Percentiles rank a stretch among this genome's conserved stretches.
phyloP scores from a whole-genome alignment of 2,888 invertebrate species.

The Lasioglossum oenotherae region DNA sequence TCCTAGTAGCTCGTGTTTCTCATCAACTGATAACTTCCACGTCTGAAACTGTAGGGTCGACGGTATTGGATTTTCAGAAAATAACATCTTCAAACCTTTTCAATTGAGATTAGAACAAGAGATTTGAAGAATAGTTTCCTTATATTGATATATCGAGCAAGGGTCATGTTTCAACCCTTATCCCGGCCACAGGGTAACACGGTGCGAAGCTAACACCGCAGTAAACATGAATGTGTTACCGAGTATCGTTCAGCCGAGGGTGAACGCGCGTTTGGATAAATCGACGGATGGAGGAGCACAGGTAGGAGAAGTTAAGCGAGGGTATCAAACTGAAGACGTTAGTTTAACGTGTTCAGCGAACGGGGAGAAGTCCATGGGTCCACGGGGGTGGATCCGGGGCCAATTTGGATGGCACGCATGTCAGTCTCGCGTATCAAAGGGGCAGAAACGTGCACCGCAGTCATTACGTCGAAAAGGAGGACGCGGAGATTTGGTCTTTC shows the following conservation, averaged over 20 bases:
- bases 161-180: too few relatives aligned
- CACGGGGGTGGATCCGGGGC: conserved; percentile 20
- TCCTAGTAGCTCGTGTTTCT: neutral
- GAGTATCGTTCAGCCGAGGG: neutral
- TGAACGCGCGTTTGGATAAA: neutral
- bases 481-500: conserved; percentile 67
- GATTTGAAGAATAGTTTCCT: neutral
- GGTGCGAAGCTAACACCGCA: too few relatives aligned
- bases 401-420: conserved; percentile 36
- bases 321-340: neutral
- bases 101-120: neutral
- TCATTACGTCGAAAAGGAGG: conserved; percentile 66
- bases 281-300: neutral
- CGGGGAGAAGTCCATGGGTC: neutral
- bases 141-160: too few relatives aligned
- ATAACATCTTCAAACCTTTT: neutral
- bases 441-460: conserved; percentile 31
- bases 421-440: conserved; percentile 54
- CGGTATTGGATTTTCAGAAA: neutral
- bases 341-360: neutral
- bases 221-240: neutral
- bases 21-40: neutral
- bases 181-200: too few relatives aligned
- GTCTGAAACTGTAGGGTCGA: too few relatives aligned
- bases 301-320: neutral